phyloP scores from a whole-genome alignment of 2,888 invertebrate species.

The Catocala nupta region DNA sequence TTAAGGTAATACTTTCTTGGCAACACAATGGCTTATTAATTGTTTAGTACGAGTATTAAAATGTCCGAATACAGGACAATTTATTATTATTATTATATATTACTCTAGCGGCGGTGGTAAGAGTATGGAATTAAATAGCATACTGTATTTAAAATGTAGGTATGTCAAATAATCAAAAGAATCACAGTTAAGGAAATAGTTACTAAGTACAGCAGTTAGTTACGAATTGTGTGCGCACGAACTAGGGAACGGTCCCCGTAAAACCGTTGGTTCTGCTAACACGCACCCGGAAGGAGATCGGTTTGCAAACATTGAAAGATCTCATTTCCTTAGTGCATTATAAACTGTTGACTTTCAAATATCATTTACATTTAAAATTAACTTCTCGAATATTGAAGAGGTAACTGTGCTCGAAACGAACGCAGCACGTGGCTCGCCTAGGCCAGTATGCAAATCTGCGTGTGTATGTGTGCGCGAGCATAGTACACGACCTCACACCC shows the following conservation, averaged over 20 bases:
- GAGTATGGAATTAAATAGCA: no score
- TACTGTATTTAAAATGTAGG: no score
- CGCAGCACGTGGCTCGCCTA: conserved; percentile 79
- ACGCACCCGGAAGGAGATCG: conserved; percentile 53
- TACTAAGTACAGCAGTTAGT: conserved; percentile 5
- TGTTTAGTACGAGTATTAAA: no score
- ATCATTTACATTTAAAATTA: conserved; percentile 81
- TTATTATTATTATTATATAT: no score
- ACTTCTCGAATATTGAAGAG: conserved; percentile 82
- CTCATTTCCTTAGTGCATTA: conserved; percentile 62
- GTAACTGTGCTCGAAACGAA: conserved; percentile 78
- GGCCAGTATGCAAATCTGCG: conserved; percentile 81
- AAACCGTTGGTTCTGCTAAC: conserved; percentile 43
- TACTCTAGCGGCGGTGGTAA: no score
- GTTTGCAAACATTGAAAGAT: conserved; percentile 60
- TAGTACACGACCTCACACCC: conserved; percentile 64
- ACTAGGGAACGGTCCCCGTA: conserved; percentile 29
- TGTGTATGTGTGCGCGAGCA: conserved; percentile 66
- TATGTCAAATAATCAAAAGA: no score
- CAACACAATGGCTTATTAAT: no score
- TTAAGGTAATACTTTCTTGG: no score
- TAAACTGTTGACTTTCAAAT: conserved; percentile 78
- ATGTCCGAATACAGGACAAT: no score
- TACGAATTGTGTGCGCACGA: conserved; percentile 43
- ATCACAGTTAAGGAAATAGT: no score